Base-by-base conservation (phyloP, 2,113 vertebrate species). In the Phasianus colchicus region DNA sequence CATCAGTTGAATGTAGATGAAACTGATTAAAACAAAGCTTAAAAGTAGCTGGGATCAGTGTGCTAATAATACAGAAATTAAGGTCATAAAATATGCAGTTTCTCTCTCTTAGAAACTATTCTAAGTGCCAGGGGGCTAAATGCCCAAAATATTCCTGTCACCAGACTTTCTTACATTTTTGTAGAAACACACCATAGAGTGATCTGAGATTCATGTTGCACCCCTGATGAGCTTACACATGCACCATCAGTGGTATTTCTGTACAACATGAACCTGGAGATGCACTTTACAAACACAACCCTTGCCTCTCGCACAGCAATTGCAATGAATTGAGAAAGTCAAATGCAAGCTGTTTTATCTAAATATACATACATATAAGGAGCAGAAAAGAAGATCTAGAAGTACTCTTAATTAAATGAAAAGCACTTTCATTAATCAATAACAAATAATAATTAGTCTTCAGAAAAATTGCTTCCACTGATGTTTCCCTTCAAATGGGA, bases 321-420 rank as follows among this genome's bases (percentile, higher is more conserved):
- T 96, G 94, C 94, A 94, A 88, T 93, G 89, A 96, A 93, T 88
- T 89, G 69, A 79, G 82, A 89, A 92, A 93, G 78, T 75, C 75
- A 88, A 91, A 93, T 19, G 50, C 42, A 79, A 88, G 84, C 70
- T 10, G 0, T 67, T 92, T 92, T 30, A 78, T 42, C 72, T 91
- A 71, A n/a, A 80, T 11, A 11, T 55, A 70, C 15, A 64, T 2
- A 57, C 0, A 1, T 18, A 63, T 10, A 48, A 80, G 60, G 9
- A 80, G 47, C 19, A 64, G n/a, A 87, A 75, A 4, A 66, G 4
- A 30, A 86, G 48, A 52, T 64, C 73, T 60, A 88, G 34, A 88
- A 90, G 75, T 27, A 75, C 34, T 27, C 13, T 32, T 6, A 40
- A 60, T 47, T 63, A 21, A 79, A 64, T 2, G 65, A 75, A 72